These are phyloP conservation scores for Carassius carassius DNA, from an alignment of 2,113 vertebrate species.

Conservation along the genomic window DNA sequence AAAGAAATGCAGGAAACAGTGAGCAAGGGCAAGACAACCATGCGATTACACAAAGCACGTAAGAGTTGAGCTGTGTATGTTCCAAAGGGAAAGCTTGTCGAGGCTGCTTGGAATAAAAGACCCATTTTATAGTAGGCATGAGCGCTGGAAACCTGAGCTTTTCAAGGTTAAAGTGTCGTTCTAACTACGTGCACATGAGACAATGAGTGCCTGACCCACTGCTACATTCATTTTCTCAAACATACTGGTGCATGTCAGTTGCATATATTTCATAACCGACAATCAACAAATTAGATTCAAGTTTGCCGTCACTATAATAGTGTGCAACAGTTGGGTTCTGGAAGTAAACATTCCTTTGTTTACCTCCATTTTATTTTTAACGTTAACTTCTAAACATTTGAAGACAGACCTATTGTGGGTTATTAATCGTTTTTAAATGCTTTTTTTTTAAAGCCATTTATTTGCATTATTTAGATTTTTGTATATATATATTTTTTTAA, in stretches of 20 bases:
- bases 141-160: constrained; percentile 4
- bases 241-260: not conserved
- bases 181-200: not conserved
- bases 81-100: constrained; percentile 11
- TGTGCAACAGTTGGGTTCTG: not conserved
- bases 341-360: not conserved
- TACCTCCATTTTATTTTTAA: not conserved
- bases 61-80: constrained; percentile 18
- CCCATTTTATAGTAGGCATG: constrained; percentile 17
- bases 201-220: constrained; percentile 21
- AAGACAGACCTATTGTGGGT: no score
- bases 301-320: not conserved
- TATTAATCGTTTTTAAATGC: no score
- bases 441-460: not conserved
- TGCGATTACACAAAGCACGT: constrained; percentile 24
- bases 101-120: constrained; percentile 1
- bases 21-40: not conserved
- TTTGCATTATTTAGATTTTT: not conserved
- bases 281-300: not conserved
- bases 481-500: not conserved
- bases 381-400: not conserved
- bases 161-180: constrained; percentile 29
- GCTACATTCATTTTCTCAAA: not conserved
- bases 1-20: not conserved
- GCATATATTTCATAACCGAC: not conserved